A percentile compares a stretch with the other conserved stretches of the same genome.
Conservation (phyloP, 2,888 invertebrate genomes). For the Aphrophora alni region DNA sequence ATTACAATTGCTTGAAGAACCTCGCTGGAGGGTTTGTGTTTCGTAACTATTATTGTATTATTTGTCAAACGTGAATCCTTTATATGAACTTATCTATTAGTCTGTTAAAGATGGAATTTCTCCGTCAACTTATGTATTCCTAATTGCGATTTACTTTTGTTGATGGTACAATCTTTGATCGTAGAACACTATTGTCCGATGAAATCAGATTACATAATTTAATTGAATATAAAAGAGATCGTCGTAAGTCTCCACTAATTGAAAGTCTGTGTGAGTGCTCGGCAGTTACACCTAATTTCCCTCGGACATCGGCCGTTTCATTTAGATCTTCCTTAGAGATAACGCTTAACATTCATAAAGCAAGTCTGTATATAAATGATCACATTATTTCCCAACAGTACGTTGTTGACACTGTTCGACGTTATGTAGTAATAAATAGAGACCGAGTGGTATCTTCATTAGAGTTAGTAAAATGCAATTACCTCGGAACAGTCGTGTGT, state of each 20-base stretch:
- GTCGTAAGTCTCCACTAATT: background rate
- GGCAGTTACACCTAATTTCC: background rate
- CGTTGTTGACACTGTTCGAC: background rate
- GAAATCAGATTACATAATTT: background rate
- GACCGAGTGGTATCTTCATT: background rate
- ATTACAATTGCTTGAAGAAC: too few relatives aligned
- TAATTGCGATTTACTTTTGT: too few relatives aligned
- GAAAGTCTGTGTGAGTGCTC: background rate
- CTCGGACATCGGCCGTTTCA: background rate
- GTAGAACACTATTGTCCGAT: background rate
- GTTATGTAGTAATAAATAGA: background rate
- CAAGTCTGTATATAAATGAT: background rate
- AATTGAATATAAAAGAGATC: background rate
- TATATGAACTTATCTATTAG: too few relatives aligned
- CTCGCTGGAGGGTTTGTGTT: too few relatives aligned
- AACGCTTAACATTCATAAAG: background rate
- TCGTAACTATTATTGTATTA: too few relatives aligned
- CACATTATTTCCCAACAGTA: too few relatives aligned
- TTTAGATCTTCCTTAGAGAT: background rate
- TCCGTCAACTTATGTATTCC: too few relatives aligned
- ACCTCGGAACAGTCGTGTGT: background rate
- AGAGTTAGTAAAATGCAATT: background rate
- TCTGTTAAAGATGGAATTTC: too few relatives aligned
- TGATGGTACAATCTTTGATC: too few relatives aligned
- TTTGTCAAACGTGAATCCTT: too few relatives aligned